Evolutionary conservation across 2,888 invertebrate genomes (phyloP), one percentile per base, ranked within the genome.

Genomic region (Sarcophaga subvicina): DNA sequence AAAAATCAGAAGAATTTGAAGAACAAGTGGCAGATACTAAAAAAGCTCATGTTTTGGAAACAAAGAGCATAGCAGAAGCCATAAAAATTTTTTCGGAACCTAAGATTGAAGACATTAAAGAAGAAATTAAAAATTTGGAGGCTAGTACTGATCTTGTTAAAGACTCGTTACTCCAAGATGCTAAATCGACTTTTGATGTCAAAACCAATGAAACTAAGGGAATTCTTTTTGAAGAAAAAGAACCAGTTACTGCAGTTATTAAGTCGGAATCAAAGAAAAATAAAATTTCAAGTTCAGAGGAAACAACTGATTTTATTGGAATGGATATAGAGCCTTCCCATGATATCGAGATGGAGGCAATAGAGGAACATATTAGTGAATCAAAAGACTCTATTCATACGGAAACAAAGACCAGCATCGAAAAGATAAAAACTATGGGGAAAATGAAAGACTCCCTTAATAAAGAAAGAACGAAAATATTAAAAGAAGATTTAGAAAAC

Each of bases 41-140:
- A 54, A 79, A 83, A 4, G 60, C 22, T 4, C 49, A 80, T 6
- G 79, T 78, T 59, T 80, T 82, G 4, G 79, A 80, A 45, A 66
- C 82, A 3, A 10, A 45, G 47, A 62, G 4, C 17, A 27, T 73
- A 17, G 62, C 70, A 1, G 81, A 88, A 62, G 54, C 85, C n/a
- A 22, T 78, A 8, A 80, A 83, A 76, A n/a, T 70, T 1, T 59
- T 70, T 6, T 22, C 60, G 17, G 67, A 84, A 17, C 22, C 63
- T 69, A 66, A 85, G 71, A 22, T 2, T 2, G 37, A 27, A 25
- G 20, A 70, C 37, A 17, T 63, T 5, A 71, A 71, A 63, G 60
- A 49, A 49, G 63, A 66, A 67, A 27, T 49, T 17, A 17, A 22
- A 25, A 66, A 59, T 14, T 14, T 17, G 1, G 54, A 54, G 1